Evolutionary conservation across 2,888 invertebrate genomes (phyloP).

Genomic region (Scelioninae gen. 2): DNA sequence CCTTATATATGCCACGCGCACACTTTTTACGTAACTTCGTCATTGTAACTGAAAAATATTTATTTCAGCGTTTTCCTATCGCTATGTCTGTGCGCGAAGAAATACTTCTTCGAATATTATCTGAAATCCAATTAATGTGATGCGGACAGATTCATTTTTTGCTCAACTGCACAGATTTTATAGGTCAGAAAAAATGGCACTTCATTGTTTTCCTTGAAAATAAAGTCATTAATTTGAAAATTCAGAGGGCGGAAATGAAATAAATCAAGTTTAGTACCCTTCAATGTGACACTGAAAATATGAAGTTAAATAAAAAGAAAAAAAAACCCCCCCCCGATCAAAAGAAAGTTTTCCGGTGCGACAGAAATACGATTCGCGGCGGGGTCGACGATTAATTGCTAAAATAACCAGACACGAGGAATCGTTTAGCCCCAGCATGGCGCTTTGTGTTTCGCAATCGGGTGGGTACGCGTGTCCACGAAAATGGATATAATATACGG

Average conservation of each 20-base stretch:
- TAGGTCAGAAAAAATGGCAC: too few species aligned
- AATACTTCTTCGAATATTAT: too few species aligned
- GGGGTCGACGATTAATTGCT: slow-evolving; percentile 69
- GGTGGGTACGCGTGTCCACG: slow-evolving; percentile 65
- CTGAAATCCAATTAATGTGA: too few species aligned
- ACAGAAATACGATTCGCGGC: slow-evolving; percentile 43
- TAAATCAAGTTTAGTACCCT: slow-evolving; percentile 37
- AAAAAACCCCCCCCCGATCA: slow-evolving; percentile 18
- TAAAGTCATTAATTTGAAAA: slow-evolving; percentile 36
- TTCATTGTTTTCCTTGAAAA: slow-evolving; percentile 10
- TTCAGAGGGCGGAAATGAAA: slow-evolving; percentile 7
- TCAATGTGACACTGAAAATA: slow-evolving; percentile 41
- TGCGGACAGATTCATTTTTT: too few species aligned
- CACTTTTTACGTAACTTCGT: too few species aligned
- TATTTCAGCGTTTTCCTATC: too few species aligned
- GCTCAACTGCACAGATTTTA: too few species aligned
- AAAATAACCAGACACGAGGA: slow-evolving; percentile 72
- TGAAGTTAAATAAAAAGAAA: slow-evolving; percentile 22
- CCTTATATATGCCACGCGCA: too few species aligned
- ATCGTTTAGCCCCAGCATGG: slow-evolving; percentile 70
- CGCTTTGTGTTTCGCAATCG: slow-evolving; percentile 65
- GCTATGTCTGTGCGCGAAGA: too few species aligned
- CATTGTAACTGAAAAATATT: too few species aligned
- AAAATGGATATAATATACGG: slow-evolving; percentile 71
- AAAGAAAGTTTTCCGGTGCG: slow-evolving; percentile 38